phyloP scores from a whole-genome alignment of 23 tunicate species.

The Corella eumyota region DNA sequence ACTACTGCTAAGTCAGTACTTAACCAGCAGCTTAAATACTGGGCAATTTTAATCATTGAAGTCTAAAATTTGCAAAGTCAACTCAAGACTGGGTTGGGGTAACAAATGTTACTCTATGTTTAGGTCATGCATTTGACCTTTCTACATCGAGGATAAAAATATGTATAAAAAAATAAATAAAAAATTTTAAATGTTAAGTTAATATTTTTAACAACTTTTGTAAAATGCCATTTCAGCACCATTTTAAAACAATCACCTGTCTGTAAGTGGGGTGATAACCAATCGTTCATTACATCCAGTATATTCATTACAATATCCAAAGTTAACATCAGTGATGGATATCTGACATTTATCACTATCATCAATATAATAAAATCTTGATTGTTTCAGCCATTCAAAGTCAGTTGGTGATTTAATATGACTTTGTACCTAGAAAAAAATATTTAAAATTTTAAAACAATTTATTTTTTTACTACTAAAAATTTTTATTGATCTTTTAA shows the following conservation, averaged over 20 bases:
- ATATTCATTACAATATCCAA: conserved; percentile 80
- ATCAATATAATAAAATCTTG: conserved; percentile 76
- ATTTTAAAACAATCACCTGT: conserved; percentile 15
- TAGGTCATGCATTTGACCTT: no score
- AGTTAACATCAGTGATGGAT: conserved; percentile 68
- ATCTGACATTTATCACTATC: conserved; percentile 84
- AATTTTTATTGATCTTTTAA: background rate
- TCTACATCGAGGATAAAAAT: no score
- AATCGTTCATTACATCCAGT: conserved; percentile 80
- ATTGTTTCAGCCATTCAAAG: conserved; percentile 84
- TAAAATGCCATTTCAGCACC: no score
- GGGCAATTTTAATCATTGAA: no score
- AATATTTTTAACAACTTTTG: no score
- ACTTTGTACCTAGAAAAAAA: conserved; percentile 22
- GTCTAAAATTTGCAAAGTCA: no score
- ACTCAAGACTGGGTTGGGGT: no score
- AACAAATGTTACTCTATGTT: no score
- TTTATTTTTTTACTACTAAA: background rate
- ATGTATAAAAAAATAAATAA: no score
- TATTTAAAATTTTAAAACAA: background rate
- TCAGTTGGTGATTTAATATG: conserved; percentile 65
- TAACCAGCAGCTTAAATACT: no score
- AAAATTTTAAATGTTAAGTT: no score
- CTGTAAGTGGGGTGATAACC: conserved; percentile 84
- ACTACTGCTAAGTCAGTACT: no score